Base-by-base conservation (phyloP, 1,140 invertebrate species). In the Bombus consobrinus region DNA sequence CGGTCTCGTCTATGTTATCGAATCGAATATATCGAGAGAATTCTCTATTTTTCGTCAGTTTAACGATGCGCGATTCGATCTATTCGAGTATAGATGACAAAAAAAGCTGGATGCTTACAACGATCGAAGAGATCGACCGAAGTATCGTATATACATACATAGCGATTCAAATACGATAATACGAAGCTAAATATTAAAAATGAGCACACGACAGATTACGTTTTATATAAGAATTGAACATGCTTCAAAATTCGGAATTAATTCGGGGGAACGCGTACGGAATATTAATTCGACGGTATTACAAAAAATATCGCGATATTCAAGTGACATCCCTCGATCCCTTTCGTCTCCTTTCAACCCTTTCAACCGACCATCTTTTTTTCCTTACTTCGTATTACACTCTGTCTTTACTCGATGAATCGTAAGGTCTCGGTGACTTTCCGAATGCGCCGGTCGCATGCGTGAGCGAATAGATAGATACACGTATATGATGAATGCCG, bases 381-480 rank as follows among this genome's bases (percentile, higher is more conserved):
- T 22, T 22, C 9, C 12, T 71, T 13, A 2, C 2, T 53, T 53
- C 18, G 47, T 43, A 81, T 82, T 62, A 53, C 66, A 71, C 78
- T 79, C 68, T 80, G 75, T 83, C 83, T 83, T 69, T 76, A 57
- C 79, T n/a, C 68, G 73, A 71, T 43, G 83, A 86, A 79, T 75
- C 75, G 57, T 69, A 82, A 86, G 78, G 37, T 82, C 87, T 82
- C 74, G 73, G 53, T 82, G 74, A 89, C 68, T 86, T 79, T 76
- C 47, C 83, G 79, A 82, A 88, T 47, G 73, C 41, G 32, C 81
- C 64, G 71, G 71, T 22, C 59, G 64, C 75, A 83, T 68, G 81
- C 66, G 72, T n/a, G 39, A 41, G 25, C 32, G 37, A 57, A 66
- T 43, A 18, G 3, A 4, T 5, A 32, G 6, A 75, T 10, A 37